These are phyloP conservation scores for Tachina fera DNA, from an alignment of 2,888 invertebrate genomes.

Conservation along the genomic window DNA sequence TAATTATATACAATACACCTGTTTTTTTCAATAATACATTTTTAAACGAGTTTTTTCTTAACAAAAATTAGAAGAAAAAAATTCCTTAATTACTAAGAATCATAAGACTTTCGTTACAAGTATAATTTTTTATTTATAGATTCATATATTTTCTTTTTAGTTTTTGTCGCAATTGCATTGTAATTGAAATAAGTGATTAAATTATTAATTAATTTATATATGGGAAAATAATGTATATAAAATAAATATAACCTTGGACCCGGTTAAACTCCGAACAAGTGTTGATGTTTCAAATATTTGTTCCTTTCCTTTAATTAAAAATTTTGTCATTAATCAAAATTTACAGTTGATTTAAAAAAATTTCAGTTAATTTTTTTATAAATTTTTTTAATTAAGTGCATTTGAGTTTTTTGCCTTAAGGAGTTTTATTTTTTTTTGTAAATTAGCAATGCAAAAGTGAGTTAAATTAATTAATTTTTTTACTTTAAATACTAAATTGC, in stretches of 20 bases:
- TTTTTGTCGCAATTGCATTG: constrained; percentile 54
- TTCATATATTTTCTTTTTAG: constrained; percentile 27
- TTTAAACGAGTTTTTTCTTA: constrained; percentile 6
- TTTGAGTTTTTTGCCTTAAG: background rate
- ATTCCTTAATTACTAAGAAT: constrained; percentile 81
- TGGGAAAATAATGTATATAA: background rate
- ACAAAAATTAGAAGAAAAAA: constrained; percentile 31
- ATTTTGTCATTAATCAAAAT: constrained; percentile 35
- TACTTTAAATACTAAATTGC: constrained; percentile 68
- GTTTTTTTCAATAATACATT: constrained; percentile 10
- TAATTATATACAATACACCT: constrained; percentile 56
- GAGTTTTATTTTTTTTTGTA: constrained; percentile 14
- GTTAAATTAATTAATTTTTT: constrained; percentile 37
- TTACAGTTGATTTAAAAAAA: background rate
- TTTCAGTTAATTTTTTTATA: background rate
- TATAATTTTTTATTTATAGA: constrained; percentile 75
- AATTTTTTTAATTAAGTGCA: constrained; percentile 17
- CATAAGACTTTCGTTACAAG: constrained; percentile 83
- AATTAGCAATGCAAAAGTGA: constrained; percentile 46
- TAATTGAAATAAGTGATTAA: constrained; percentile 33
- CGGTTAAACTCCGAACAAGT: constrained; percentile 80
- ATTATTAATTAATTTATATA: constrained; percentile 12
- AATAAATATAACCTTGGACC: constrained; percentile 77
- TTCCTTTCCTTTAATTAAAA: constrained; percentile 41
- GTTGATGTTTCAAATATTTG: constrained; percentile 41